A percentile compares a stretch with the other conserved stretches of the same genome.
phyloP scores from a whole-genome alignment of 2,888 invertebrate species.

The Adela reaumurella region DNA sequence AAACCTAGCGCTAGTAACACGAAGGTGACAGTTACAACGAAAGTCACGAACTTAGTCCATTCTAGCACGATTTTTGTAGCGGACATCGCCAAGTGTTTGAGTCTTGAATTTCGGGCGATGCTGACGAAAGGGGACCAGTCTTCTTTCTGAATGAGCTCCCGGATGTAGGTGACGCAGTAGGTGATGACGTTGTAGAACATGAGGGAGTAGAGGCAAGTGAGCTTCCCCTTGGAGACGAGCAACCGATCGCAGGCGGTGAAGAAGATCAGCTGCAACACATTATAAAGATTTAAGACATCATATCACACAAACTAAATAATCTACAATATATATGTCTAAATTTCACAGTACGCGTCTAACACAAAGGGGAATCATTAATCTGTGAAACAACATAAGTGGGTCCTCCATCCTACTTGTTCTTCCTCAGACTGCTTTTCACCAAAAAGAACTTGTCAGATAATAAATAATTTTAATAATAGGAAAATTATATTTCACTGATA shows the following conservation, averaged over 20 bases:
- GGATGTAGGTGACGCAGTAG: constrained; percentile 72
- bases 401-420: no score
- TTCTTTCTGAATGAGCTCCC: constrained; percentile 68
- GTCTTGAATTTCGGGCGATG: constrained; percentile 66
- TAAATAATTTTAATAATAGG: no score
- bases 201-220: constrained; percentile 71
- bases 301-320: no score
- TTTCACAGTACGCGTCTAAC: no score
- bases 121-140: constrained; percentile 76
- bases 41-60: constrained; percentile 79
- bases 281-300: constrained; percentile 3
- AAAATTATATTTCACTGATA: no score
- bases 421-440: no score
- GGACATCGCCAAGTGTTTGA: constrained; percentile 77
- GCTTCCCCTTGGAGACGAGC: constrained; percentile 53
- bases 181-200: constrained; percentile 82
- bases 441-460: no score
- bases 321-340: no score
- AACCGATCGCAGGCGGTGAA: constrained; percentile 70
- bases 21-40: constrained; percentile 73
- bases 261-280: constrained; percentile 59
- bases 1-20: constrained; percentile 70
- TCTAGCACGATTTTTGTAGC: constrained; percentile 77
- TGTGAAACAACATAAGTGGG: no score
- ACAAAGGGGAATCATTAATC: no score